phyloP scores from a whole-genome alignment of 37 sponge, comb jelly and placozoan genomes.

The Cliona cf. orientalis region DNA sequence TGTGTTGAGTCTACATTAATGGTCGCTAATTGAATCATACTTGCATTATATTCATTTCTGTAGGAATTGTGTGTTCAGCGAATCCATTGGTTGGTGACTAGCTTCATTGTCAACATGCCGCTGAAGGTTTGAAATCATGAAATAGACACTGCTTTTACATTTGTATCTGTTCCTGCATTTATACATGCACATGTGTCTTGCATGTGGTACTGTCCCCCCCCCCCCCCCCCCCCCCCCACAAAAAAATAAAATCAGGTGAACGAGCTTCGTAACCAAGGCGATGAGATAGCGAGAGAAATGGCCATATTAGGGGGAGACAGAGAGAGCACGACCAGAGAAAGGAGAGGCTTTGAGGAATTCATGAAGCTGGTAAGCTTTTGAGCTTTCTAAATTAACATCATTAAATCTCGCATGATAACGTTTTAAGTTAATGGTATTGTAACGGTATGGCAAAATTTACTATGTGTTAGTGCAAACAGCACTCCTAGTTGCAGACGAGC shows the following conservation, averaged over 20 bases:
- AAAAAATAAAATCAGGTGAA: conserved; percentile 54
- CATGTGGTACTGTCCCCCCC: not conserved
- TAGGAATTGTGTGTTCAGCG: conserved; percentile 75
- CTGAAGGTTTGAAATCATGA: conserved; percentile 24
- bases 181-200: not conserved
- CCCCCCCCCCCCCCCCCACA: no score
- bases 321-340: not conserved
- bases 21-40: no score
- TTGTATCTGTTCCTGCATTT: not conserved
- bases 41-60: not conserved
- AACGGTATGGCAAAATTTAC: no score
- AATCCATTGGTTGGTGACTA: conserved; percentile 75
- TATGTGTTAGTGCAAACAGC: no score
- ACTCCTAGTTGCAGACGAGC: no score
- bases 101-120: conserved; percentile 62
- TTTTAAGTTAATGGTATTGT: no score
- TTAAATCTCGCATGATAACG: no score
- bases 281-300: conserved; percentile 58
- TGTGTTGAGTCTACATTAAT: no score
- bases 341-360: conserved; percentile 68
- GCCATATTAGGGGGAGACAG: conserved; percentile 8
- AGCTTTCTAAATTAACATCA: no score
- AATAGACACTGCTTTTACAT: not conserved
- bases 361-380: conserved; percentile 79
- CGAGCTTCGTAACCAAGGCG: conserved; percentile 67